These are phyloP conservation scores for Heliconius congener DNA, from an alignment of 1,140 invertebrate genomes.

Conservation along the genomic window DNA sequence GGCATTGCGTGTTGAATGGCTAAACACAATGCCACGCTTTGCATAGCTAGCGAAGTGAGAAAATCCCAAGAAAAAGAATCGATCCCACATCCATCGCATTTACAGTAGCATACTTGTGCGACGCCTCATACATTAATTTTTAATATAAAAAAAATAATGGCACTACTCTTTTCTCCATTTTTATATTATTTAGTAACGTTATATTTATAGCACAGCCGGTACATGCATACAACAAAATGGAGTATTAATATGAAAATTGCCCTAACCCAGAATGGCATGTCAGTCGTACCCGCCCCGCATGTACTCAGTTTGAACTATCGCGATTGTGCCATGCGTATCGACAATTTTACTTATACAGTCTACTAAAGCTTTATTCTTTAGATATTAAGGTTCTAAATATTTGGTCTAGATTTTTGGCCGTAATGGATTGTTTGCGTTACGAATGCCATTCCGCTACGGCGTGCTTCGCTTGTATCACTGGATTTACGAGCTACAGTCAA, in stretches of 20 bases:
- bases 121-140: too few species aligned
- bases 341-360: constrained; percentile 16
- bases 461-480: constrained; percentile 47
- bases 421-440: constrained; percentile 38
- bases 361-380: not conserved
- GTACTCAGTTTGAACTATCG: constrained; percentile 29
- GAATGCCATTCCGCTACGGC: constrained; percentile 45
- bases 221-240: not conserved
- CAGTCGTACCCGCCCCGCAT: constrained; percentile 14
- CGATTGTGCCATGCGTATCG: constrained; percentile 25
- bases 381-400: constrained; percentile 19
- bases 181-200: too few species aligned
- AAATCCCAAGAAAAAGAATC: too few species aligned
- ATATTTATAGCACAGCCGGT: too few species aligned
- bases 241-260: constrained; percentile 5
- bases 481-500: constrained; percentile 48
- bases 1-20: too few species aligned
- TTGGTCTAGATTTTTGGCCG: not conserved
- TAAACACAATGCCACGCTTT: too few species aligned
- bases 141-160: too few species aligned
- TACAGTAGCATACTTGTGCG: too few species aligned
- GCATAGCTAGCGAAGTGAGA: too few species aligned
- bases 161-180: too few species aligned
- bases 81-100: too few species aligned
- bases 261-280: constrained; percentile 19